A percentile compares a stretch with the other conserved stretches of the same genome.
These are phyloP conservation scores for Agrochola litura DNA, from an alignment of 2,888 invertebrate species.

Conservation along the genomic window DNA sequence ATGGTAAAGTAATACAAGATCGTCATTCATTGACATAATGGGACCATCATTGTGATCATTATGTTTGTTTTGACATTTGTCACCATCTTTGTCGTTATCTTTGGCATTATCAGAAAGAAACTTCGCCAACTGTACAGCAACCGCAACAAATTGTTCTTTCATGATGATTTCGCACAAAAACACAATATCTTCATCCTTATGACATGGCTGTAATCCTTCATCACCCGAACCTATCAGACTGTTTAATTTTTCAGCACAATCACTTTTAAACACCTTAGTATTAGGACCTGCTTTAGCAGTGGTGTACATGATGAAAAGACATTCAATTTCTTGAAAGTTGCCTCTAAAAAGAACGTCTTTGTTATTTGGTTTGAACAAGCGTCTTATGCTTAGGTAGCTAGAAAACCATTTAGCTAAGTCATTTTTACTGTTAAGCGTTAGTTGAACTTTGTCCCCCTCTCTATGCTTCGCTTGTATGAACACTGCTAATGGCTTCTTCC, in stretches of 20 bases:
- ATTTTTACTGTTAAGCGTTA: slow-evolving; percentile 37
- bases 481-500: slow-evolving; percentile 27
- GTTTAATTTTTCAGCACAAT: slow-evolving; percentile 27
- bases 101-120: slow-evolving; percentile 24
- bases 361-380: slow-evolving; percentile 26
- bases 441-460: slow-evolving; percentile 28
- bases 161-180: slow-evolving; percentile 34
- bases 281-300: slow-evolving; percentile 40
- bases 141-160: slow-evolving; percentile 38
- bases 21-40: slow-evolving; percentile 46
- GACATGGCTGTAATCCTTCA: slow-evolving; percentile 9
- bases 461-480: slow-evolving; percentile 63
- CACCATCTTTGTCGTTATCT: not conserved
- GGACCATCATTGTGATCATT: not conserved
- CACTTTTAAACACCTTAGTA: not conserved
- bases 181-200: slow-evolving; percentile 35
- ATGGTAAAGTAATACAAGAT: slow-evolving; percentile 47
- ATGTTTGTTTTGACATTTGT: not conserved
- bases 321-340: slow-evolving; percentile 37
- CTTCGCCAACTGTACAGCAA: slow-evolving; percentile 42
- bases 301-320: slow-evolving; percentile 57
- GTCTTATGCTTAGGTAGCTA: slow-evolving; percentile 49
- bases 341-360: slow-evolving; percentile 46
- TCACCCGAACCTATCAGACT: slow-evolving; percentile 48
- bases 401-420: slow-evolving; percentile 48